Evolutionary conservation across 2,113 vertebrate species (phyloP).

Genomic region (Oncorhynchus tshawytscha): DNA sequence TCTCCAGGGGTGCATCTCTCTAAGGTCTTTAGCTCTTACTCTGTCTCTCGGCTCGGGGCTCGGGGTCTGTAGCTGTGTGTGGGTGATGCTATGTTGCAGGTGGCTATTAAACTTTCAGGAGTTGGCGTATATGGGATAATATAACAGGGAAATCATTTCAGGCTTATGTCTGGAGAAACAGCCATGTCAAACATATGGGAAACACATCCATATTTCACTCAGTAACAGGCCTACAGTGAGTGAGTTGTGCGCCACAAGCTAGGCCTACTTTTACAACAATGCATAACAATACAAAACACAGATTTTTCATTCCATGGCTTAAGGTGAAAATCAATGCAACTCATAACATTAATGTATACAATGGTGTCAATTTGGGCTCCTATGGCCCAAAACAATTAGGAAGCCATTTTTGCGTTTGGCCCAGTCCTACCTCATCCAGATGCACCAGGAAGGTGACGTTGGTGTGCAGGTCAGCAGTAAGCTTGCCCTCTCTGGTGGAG

Average conservation of each 20-base stretch:
- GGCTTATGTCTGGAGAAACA: neutral
- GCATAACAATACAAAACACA: neutral
- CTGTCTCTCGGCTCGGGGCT: constrained; percentile 13
- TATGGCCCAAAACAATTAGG: too few relatives aligned
- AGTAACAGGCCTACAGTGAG: neutral
- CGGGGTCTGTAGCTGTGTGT: too few relatives aligned
- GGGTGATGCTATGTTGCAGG: too few relatives aligned
- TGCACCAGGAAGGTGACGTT: constrained; percentile 93
- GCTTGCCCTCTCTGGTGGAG: constrained; percentile 78
- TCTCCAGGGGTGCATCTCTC: neutral
- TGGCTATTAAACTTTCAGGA: too few relatives aligned
- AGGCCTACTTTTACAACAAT: neutral
- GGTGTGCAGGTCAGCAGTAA: constrained; percentile 82
- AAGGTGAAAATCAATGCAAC: neutral
- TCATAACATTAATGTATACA: neutral
- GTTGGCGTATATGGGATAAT: too few relatives aligned
- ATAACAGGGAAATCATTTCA: neutral
- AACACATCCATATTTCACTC: neutral
- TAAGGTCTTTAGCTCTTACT: too few relatives aligned
- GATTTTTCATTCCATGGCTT: neutral
- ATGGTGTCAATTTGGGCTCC: neutral
- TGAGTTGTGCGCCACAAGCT: neutral
- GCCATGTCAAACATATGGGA: neutral
- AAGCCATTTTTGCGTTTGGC: neutral
- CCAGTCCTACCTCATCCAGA: constrained; percentile 85